phyloP scores from a whole-genome alignment of 2,113 vertebrate genomes.

The Kobus ellipsiprymnus region DNA sequence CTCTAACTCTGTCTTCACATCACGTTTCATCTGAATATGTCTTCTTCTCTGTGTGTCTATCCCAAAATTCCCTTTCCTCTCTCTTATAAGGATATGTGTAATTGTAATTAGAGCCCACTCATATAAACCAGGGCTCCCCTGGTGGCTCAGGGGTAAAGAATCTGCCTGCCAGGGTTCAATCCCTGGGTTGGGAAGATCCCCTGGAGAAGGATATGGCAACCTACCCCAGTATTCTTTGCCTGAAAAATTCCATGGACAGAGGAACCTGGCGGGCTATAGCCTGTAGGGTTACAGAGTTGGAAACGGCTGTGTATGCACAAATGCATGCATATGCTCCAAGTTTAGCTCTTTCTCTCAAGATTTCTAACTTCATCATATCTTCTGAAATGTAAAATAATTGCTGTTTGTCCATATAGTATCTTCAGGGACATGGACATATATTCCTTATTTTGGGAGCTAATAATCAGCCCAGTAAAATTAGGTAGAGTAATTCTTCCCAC shows the following conservation, averaged over 20 bases:
- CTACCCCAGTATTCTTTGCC: background rate
- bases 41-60: background rate
- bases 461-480: background rate
- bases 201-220: background rate
- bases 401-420: background rate
- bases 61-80: background rate
- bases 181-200: background rate
- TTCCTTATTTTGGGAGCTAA: background rate
- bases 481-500: background rate
- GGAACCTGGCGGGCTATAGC: background rate
- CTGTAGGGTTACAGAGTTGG: background rate
- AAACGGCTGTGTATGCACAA: background rate
- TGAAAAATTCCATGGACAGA: background rate
- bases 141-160: background rate
- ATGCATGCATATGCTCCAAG: accelerated
- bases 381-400: background rate
- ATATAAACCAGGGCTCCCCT: background rate
- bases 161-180: background rate
- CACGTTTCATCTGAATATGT: background rate
- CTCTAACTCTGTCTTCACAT: background rate
- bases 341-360: background rate
- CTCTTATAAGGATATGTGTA: background rate
- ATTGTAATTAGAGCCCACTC: background rate
- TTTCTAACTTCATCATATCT: background rate
- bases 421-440: background rate